Base-by-base conservation (phyloP, 1,140 invertebrate species). In the Hyles vespertilio region DNA sequence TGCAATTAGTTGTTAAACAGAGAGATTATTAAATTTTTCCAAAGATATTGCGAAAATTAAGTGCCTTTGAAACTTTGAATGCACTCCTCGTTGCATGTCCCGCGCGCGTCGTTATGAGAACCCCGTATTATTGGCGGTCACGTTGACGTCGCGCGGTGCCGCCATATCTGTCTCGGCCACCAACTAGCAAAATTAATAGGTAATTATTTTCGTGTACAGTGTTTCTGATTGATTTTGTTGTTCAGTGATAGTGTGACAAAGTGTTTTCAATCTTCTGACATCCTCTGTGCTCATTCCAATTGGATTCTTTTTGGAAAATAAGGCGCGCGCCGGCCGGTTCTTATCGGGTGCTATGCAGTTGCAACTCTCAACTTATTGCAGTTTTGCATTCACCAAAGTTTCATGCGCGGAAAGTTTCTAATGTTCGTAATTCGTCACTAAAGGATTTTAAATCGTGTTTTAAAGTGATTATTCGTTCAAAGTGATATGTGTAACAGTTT, bases 61-160 rank as follows among this genome's bases (percentile, higher is more conserved):
- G 82, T 83, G 79, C 78, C 78, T 85, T 80, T 70, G 67, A 82
- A 87, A 87, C 77, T 89, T 89, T 86, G 87, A 89, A 89, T 89
- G 86, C 88, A 89, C 85, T 89, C 85, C 84, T 88, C 89, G 91
- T 91, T 91, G 87, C 85, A 87, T 84, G 77, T 91, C 91, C 92
- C 93, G 91, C 93, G 93, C 93, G 93, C 93, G 92, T 93, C 92
- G 91, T 91, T 92, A 56, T 92, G 92, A 93, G 91, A 92, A 93
- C 92, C 92, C 93, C 92, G 92, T 91, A 92, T 92, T 91, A 92
- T 89, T 89, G 90, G 91, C 90, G 91, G 92, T 94, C 93, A 94
- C 93, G 93, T 93, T 94, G 93, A 93, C 92, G 93, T 93, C 90
- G 89, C 87, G 85, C 89, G 88, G 88, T 89, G 87, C 86, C 89